These are phyloP conservation scores for Palaemon carinicauda DNA, from an alignment of 1,140 invertebrate species.

Conservation along the genomic window DNA sequence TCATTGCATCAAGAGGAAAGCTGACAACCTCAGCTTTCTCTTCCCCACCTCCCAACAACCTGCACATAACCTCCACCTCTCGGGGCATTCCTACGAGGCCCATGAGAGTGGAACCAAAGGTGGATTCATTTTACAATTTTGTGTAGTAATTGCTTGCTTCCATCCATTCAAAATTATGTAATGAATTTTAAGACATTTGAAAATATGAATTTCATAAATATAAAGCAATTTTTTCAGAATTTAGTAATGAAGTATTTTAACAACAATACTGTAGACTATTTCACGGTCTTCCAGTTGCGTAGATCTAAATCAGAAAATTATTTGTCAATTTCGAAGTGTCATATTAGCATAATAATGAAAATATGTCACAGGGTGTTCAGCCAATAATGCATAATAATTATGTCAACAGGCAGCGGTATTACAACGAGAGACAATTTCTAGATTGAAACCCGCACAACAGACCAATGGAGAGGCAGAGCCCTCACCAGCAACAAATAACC, in stretches of 20 bases:
- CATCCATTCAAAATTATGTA: too few species aligned
- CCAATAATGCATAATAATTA: neutral
- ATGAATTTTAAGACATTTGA: too few species aligned
- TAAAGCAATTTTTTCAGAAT: too few species aligned
- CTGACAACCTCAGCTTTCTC: constrained; percentile 63
- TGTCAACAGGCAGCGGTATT: constrained; percentile 14
- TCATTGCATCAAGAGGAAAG: constrained; percentile 77
- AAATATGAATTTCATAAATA: too few species aligned
- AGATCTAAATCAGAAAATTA: too few species aligned
- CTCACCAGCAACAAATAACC: neutral
- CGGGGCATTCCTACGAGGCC: constrained; percentile 43
- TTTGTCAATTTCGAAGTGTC: too few species aligned
- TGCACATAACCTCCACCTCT: constrained; percentile 9
- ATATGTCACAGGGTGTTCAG: neutral
- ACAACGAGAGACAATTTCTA: constrained; percentile 22
- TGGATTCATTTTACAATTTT: neutral
- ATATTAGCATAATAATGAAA: too few species aligned
- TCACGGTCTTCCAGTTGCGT: too few species aligned
- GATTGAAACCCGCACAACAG: constrained; percentile 9
- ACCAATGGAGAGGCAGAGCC: neutral
- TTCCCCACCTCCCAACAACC: constrained; percentile 34
- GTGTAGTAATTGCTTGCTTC: neutral
- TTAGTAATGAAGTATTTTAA: too few species aligned
- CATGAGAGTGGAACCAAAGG: constrained; percentile 55
- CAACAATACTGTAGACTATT: too few species aligned